A percentile compares a stretch with the other conserved stretches of the same genome.
These are phyloP conservation scores for Potamarius usumacintae DNA, from an alignment of 2,113 vertebrate species.

Conservation along the genomic window DNA sequence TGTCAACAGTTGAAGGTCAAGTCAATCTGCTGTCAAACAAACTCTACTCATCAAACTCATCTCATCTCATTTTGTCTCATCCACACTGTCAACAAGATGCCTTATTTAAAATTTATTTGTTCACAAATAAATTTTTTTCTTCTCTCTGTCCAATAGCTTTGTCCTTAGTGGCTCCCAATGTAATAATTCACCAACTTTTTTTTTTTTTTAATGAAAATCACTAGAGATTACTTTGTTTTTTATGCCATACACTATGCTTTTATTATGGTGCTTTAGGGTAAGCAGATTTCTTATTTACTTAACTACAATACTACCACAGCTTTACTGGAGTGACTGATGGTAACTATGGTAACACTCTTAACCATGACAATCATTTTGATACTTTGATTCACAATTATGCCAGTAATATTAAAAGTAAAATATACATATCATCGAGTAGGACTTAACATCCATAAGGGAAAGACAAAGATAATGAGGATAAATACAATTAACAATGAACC, in stretches of 20 bases:
- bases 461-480: too few species aligned
- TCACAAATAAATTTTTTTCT: not conserved
- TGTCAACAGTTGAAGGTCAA: not conserved
- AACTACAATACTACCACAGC: not conserved
- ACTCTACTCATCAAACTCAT: not conserved
- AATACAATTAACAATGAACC: too few species aligned
- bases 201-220: not conserved
- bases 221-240: not conserved
- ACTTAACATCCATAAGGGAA: too few species aligned
- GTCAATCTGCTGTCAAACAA: not conserved
- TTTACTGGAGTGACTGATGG: not conserved
- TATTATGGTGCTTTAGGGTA: not conserved
- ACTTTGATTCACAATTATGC: not conserved
- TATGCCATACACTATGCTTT: not conserved
- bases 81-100: not conserved
- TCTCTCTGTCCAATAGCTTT: not conserved
- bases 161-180: not conserved
- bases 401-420: not conserved
- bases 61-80: not conserved
- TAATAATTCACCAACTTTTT: not conserved
- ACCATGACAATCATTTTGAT: not conserved
- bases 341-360: not conserved
- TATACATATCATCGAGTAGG: too few species aligned
- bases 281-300: not conserved
- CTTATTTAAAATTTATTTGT: not conserved